Evolutionary conservation across 2,888 invertebrate species (phyloP).

Genomic region (Pandemis cinnamomeana): DNA sequence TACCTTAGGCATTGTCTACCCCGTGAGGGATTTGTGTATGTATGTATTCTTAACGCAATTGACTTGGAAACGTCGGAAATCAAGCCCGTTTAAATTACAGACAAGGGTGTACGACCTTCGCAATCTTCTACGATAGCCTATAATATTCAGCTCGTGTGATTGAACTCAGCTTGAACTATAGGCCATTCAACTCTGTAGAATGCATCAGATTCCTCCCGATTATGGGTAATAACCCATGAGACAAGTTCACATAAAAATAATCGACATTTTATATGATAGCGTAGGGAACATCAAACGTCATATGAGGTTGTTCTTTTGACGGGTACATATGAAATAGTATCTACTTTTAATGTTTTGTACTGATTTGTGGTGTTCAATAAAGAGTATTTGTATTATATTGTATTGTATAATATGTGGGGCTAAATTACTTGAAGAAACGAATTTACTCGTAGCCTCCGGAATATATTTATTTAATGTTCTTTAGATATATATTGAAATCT

Average conservation of each 20-base stretch:
- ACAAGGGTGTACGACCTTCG: neutral
- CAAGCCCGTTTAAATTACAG: neutral
- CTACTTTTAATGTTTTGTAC: too few species aligned
- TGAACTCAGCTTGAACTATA: neutral
- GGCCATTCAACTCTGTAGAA: neutral
- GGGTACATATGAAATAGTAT: neutral
- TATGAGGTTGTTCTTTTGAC: neutral
- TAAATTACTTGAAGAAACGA: too few species aligned
- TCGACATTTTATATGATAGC: neutral
- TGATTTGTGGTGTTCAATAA: too few species aligned
- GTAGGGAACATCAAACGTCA: neutral
- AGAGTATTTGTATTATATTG: too few species aligned
- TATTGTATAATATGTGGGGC: too few species aligned
- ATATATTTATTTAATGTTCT: too few species aligned
- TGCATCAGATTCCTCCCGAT: conserved; percentile 2
- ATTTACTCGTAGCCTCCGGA: too few species aligned
- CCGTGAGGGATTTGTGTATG: too few species aligned
- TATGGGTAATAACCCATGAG: conserved; percentile 10
- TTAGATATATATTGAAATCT: too few species aligned
- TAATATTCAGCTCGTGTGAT: neutral
- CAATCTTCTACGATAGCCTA: conserved; percentile 7
- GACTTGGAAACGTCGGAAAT: neutral
- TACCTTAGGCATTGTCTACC: too few species aligned
- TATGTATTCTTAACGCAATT: too few species aligned
- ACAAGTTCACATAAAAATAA: conserved; percentile 3